These are phyloP conservation scores for Ochotona curzoniae DNA, from an alignment of 2,113 vertebrate genomes.

Conservation along the genomic window DNA sequence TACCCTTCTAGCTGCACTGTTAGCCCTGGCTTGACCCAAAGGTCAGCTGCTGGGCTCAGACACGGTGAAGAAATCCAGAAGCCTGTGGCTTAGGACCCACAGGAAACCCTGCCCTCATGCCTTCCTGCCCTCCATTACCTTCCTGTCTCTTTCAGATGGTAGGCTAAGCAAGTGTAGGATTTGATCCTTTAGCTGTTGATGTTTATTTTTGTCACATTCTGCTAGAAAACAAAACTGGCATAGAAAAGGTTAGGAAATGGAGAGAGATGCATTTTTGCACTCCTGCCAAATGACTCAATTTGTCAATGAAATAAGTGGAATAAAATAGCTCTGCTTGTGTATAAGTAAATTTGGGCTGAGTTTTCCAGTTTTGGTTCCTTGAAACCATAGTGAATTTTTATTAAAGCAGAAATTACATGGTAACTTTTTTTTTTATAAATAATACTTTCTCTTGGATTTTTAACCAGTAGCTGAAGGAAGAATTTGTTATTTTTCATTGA, in stretches of 20 bases:
- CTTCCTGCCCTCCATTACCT: background rate
- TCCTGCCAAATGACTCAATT: conserved; percentile 30
- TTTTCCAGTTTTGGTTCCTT: conserved; percentile 44
- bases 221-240: background rate
- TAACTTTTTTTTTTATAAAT: conserved; percentile 52
- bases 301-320: conserved; percentile 42
- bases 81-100: background rate
- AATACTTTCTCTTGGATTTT: conserved; percentile 33
- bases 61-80: conserved; percentile 7
- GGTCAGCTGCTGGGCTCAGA: background rate
- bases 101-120: background rate
- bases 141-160: background rate
- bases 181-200: background rate
- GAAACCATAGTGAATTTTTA: background rate
- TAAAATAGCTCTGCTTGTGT: background rate
- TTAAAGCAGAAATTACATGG: conserved; percentile 18
- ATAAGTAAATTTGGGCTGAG: conserved; percentile 1
- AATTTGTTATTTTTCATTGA: conserved; percentile 35
- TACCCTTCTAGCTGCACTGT: background rate
- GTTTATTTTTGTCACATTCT: conserved; percentile 8
- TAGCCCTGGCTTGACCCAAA: background rate
- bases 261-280: conserved; percentile 2
- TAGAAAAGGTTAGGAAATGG: background rate
- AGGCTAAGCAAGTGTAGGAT: background rate
- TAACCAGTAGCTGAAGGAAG: conserved; percentile 5